Base-by-base conservation (phyloP, 2,113 vertebrate genomes). In the Mirza zaza region DNA sequence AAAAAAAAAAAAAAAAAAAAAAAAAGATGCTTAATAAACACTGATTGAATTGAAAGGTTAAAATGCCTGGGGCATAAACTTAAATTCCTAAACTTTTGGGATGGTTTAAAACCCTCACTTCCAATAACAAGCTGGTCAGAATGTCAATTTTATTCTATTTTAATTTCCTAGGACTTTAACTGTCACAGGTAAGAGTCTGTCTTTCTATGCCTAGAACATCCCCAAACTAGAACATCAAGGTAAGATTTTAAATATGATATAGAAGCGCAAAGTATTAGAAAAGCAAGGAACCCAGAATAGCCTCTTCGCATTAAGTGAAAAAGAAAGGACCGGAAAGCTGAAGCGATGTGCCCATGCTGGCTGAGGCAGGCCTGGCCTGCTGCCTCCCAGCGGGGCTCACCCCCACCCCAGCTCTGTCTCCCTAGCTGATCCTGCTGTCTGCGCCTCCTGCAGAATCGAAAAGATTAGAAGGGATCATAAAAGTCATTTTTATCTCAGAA, bases 401-500 rank as follows among this genome's bases (percentile, higher is more conserved):
- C 55, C 42, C 85, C 27, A 75, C 39, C 61, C 61, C 55, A 55
- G 10, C 34, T 73, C 42, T 85, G 71, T 48, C 32, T 90, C 52
- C 65, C 6, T 15, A 75, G 61, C 12, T 67, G 88, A 82, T 89
- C 80, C 52, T 79, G 63, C 27, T 55, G 65, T 86, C 88, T 88
- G 89, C 48, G 61, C 55, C 21, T 55, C 91, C 90, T 65, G 45
- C 34, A 93, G 91, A 90, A 96, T 21, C 4, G 4, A 61, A 90
- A 90, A 75, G 79, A 96, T 68, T 55, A 91, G 4, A 71, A 4
- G 4, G 85, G 89, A 84, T 68, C 93, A 48, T 87, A 93, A 96
- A 93, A 96, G 93, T 97, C 87, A 97, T 70, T 70, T 87, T 87
- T 81, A 79, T 89, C 79, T 93, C 75, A 29, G 32, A 57, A 95